These are phyloP conservation scores for Ciconia stormi DNA, from an alignment of 2,113 vertebrate genomes.

Conservation along the genomic window DNA sequence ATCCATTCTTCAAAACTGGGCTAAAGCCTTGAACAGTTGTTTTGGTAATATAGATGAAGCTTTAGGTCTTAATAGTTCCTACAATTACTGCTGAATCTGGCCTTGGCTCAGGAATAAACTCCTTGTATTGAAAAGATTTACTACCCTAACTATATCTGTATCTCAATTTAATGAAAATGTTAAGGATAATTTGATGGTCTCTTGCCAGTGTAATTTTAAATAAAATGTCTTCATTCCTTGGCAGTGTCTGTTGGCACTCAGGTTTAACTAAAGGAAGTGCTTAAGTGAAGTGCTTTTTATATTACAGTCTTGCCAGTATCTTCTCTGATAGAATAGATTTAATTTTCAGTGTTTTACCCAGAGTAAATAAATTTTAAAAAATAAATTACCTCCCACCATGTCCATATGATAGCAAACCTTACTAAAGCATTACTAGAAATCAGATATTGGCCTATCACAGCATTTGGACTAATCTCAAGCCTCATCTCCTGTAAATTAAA, in stretches of 20 bases:
- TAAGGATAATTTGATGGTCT: conserved; percentile 77
- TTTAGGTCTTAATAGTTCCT: conserved; percentile 52
- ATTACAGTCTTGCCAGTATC: conserved; percentile 43
- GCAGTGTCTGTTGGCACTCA: conserved; percentile 51
- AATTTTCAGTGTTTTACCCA: conserved; percentile 47
- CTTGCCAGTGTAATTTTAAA: conserved; percentile 77
- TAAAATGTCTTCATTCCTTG: conserved; percentile 73
- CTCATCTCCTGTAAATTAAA: not conserved
- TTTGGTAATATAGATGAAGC: conserved; percentile 53
- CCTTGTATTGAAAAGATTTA: conserved; percentile 73
- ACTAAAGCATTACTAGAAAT: conserved; percentile 45
- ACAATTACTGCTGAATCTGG: conserved; percentile 50
- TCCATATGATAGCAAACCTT: conserved; percentile 8
- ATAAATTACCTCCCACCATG: not conserved
- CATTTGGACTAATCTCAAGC: not conserved
- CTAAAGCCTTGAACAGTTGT: conserved; percentile 57
- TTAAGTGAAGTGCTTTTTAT: conserved; percentile 66
- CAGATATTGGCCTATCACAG: not conserved
- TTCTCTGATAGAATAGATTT: conserved; percentile 41
- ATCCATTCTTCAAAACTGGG: conserved; percentile 36
- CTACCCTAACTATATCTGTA: conserved; percentile 70
- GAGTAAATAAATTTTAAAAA: conserved; percentile 63
- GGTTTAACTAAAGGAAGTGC: conserved; percentile 66
- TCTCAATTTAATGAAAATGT: conserved; percentile 80
- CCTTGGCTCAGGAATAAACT: conserved; percentile 67